Evolutionary conservation across 2,888 invertebrate species (phyloP), one percentile per base, ranked within the genome.

Genomic region (Eumerus sabulonum): DNA sequence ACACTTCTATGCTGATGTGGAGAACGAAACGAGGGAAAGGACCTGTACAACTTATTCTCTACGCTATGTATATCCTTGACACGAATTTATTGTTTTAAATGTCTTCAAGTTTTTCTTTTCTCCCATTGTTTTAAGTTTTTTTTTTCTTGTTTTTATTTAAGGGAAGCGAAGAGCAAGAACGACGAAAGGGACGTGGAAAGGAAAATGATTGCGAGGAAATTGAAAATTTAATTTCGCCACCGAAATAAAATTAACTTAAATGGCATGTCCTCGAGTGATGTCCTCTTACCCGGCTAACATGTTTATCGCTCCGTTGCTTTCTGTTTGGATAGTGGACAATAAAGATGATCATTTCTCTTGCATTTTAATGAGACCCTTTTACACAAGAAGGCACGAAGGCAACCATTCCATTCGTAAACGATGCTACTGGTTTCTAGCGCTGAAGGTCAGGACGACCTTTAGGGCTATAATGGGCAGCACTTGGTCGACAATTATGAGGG

Each of bases 51-150:
- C 19, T 44, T 68, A 9, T 44, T 45, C 16, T 50, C 9, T 72
- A 42, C 74, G 38, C 44, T 38, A 40, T n/a, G n/a, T 63, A 74
- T 74, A 74, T 74, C 74, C 74, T 74, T 74, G 74, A 62, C 74
- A 74, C 44, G 68, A 56, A 68, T 74, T 56, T 68, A 50, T 67
- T 67, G 54, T 60, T 48, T 50, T 19, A 67, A 73, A 62, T 38
- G 19, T 62, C 57, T 67, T 67, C 36, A 59, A 68, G 59, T 56
- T 50, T 44, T 66, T 56, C n/a, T n/a, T n/a, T n/a, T n/a, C n/a
- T n/a, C n/a, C 62, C 27, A 48, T 68, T 67, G 67, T 62, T 56
- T 62, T 9, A 12, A 27, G 42, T 56, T 62, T 67, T 57, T 18
- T n/a, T n/a, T 51, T 14, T 67, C 51, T 18, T n/a, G 9, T 51